These are phyloP conservation scores for Tridacna gigas DNA, from an alignment of 2,888 invertebrate species.

Conservation along the genomic window DNA sequence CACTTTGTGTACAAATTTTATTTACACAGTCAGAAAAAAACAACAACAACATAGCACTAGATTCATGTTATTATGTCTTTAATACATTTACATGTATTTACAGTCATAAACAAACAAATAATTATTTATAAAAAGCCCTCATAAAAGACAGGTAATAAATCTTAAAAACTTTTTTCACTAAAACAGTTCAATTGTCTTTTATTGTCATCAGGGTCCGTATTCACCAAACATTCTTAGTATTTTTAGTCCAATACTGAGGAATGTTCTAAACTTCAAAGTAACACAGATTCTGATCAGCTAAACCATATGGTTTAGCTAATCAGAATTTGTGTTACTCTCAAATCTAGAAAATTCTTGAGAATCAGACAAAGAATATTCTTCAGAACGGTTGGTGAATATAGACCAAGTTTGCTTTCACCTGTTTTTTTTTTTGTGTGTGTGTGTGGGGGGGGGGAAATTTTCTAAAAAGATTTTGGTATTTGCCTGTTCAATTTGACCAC, in stretches of 20 bases:
- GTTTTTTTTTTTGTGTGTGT: not conserved
- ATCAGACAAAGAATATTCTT: not conserved
- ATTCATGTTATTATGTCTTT: not conserved
- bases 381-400: not conserved
- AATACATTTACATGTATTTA: not conserved
- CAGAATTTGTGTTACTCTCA: not conserved
- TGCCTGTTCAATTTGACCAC: too few species aligned
- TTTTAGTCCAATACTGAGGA: too few species aligned
- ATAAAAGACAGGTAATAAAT: slow-evolving; percentile 6
- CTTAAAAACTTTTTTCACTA: not conserved
- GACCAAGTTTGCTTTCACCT: not conserved
- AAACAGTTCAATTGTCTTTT: too few species aligned
- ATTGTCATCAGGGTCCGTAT: too few species aligned
- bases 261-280: too few species aligned
- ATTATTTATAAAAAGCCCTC: slow-evolving; percentile 20
- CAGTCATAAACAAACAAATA: slow-evolving; percentile 5
- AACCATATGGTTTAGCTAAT: not conserved
- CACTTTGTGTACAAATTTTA: not conserved
- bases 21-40: not conserved
- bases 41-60: slow-evolving; percentile 7
- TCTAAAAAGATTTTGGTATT: not conserved
- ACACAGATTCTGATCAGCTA: not conserved
- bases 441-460: not conserved
- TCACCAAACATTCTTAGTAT: too few species aligned
- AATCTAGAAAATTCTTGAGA: not conserved